phyloP scores from a whole-genome alignment of 2,113 vertebrate species.

The Campylomormyrus numenius region DNA sequence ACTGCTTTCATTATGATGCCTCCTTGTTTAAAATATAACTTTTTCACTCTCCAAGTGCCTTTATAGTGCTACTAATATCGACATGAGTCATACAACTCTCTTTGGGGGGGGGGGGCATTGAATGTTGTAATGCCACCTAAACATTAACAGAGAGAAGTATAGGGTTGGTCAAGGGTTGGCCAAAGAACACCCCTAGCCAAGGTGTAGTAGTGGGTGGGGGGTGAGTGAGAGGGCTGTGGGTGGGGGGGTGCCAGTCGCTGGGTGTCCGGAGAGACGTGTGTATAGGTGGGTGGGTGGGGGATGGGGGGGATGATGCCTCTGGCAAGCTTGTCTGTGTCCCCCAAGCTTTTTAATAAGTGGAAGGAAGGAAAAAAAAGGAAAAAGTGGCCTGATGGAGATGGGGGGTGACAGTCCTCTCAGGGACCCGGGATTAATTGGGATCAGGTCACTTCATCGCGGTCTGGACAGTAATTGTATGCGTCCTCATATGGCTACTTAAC shows the following conservation, averaged over 20 bases:
- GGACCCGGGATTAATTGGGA: constrained; percentile 92
- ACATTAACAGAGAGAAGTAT: neutral
- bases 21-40: neutral
- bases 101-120: neutral
- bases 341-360: constrained; percentile 59
- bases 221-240: neutral
- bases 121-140: neutral
- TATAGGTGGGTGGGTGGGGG: constrained; percentile 46
- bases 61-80: neutral
- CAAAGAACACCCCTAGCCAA: neutral
- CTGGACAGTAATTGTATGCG: constrained; percentile 70
- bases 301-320: constrained; percentile 47
- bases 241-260: neutral
- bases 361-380: constrained; percentile 57
- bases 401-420: constrained; percentile 81
- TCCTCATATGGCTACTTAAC: constrained; percentile 73
- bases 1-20: neutral
- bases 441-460: constrained; percentile 77
- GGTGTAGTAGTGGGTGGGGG: neutral
- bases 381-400: constrained; percentile 71
- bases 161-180: neutral
- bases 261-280: neutral
- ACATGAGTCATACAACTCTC: neutral
- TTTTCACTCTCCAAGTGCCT: neutral
- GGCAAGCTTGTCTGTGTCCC: constrained; percentile 46